These are phyloP conservation scores for Platysternon megacephalum DNA, from an alignment of 2,113 vertebrate species.

Conservation along the genomic window DNA sequence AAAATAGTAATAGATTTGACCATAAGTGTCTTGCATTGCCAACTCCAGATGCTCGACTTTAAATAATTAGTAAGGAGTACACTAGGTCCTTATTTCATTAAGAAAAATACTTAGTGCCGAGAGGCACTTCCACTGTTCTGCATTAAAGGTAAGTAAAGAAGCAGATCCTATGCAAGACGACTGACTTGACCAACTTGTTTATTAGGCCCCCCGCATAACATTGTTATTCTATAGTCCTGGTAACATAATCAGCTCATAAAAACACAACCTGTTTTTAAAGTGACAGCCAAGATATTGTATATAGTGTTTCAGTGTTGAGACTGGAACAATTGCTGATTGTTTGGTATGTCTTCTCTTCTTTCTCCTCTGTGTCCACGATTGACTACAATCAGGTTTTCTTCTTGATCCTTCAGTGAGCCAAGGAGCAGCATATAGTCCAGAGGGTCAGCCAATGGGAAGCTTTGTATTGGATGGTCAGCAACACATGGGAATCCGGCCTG, in stretches of 20 bases:
- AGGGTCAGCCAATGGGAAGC: slow-evolving; percentile 99
- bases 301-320: slow-evolving; percentile 88
- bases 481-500: slow-evolving; percentile 99
- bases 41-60: slow-evolving; percentile 21
- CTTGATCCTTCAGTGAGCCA: slow-evolving; percentile 99
- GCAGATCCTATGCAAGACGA: slow-evolving; percentile 46
- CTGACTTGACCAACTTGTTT: slow-evolving; percentile 50
- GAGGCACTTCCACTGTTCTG: slow-evolving; percentile 24
- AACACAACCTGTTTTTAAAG: slow-evolving; percentile 66
- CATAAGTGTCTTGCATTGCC: not conserved
- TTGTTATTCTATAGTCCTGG: slow-evolving; percentile 73
- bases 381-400: slow-evolving; percentile 99
- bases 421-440: slow-evolving; percentile 99
- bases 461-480: slow-evolving; percentile 99
- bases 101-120: slow-evolving; percentile 31
- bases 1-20: slow-evolving; percentile 24
- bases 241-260: slow-evolving; percentile 66
- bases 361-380: slow-evolving; percentile 98
- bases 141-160: slow-evolving; percentile 67
- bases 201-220: slow-evolving; percentile 59
- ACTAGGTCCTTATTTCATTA: slow-evolving; percentile 43
- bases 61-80: slow-evolving; percentile 39
- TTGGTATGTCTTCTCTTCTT: slow-evolving; percentile 98
- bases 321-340: slow-evolving; percentile 98
- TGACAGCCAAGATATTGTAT: slow-evolving; percentile 80